Conservation (phyloP, 2,888 invertebrate species). For the Apantesis nais region DNA sequence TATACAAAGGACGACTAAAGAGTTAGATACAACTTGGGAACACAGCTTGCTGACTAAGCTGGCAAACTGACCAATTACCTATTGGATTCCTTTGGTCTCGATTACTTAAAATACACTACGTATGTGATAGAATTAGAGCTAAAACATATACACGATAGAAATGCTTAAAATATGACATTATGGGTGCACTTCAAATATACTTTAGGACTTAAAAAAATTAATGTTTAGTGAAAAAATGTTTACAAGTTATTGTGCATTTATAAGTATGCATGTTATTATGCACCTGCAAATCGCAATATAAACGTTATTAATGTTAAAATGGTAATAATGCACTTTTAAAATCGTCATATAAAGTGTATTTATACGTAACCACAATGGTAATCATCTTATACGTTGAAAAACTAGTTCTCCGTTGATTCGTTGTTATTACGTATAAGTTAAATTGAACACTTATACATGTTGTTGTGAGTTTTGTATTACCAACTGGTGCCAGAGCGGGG, state of each 20-base stretch:
- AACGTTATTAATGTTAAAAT: not conserved
- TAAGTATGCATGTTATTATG: not conserved
- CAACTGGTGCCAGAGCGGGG: slow-evolving; percentile 29
- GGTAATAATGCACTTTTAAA: not conserved
- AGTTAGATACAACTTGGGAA: not conserved
- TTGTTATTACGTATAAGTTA: not conserved
- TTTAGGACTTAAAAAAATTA: not conserved
- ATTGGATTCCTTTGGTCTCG: slow-evolving; percentile 14
- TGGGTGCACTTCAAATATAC: slow-evolving; percentile 5
- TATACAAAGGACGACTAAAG: slow-evolving; percentile 17
- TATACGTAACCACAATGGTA: slow-evolving; percentile 3
- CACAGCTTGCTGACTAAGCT: slow-evolving; percentile 10
- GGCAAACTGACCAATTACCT: slow-evolving; percentile 3
- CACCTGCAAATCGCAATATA: not conserved
- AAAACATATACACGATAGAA: slow-evolving; percentile 10
- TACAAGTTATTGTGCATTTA: not conserved
- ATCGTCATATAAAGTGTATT: not conserved
- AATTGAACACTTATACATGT: slow-evolving; percentile 9
- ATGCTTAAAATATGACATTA: slow-evolving; percentile 18
- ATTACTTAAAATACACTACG: slow-evolving; percentile 14
- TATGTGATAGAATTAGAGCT: slow-evolving; percentile 23
- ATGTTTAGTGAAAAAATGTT: not conserved
- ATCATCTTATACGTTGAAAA: not conserved
- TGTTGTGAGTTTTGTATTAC: slow-evolving; percentile 38
- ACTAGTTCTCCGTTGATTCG: not conserved